Evolutionary conservation across 2,113 vertebrate species (phyloP).

Genomic region (Sylvicapra grimmia): DNA sequence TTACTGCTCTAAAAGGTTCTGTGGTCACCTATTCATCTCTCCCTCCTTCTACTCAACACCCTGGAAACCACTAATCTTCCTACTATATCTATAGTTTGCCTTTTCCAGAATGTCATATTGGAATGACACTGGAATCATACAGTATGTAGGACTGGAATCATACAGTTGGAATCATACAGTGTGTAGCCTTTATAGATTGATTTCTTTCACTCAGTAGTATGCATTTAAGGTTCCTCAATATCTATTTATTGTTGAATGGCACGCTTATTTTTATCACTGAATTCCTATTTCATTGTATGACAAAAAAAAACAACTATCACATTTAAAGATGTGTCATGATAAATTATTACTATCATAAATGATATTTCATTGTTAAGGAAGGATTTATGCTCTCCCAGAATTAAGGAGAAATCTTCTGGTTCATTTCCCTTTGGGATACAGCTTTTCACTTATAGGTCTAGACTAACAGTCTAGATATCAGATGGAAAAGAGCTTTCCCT

Average conservation of each 20-base stretch:
- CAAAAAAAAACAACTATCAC: not conserved
- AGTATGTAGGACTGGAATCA: not conserved
- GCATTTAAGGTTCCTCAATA: not conserved
- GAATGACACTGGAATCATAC: not conserved
- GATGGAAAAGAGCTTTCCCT: not conserved
- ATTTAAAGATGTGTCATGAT: slow-evolving; percentile 37
- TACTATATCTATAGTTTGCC: not conserved
- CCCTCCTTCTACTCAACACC: not conserved
- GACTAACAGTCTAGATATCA: not conserved
- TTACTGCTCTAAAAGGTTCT: not conserved
- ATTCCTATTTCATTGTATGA: not conserved
- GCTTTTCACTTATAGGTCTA: slow-evolving; percentile 27
- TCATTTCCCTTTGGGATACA: slow-evolving; percentile 18
- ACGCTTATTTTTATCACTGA: slow-evolving; percentile 20
- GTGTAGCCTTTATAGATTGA: not conserved
- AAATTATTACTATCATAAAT: not conserved
- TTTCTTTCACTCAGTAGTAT: not conserved
- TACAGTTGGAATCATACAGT: not conserved
- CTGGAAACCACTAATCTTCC: not conserved
- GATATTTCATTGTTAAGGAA: slow-evolving; percentile 5
- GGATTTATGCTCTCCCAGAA: slow-evolving; percentile 20
- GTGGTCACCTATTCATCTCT: not conserved
- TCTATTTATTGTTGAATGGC: not conserved
- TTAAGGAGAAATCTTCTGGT: not conserved
- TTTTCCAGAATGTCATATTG: not conserved